phyloP scores from a whole-genome alignment of 2,113 vertebrate genomes.

The Antechinus stuartii region DNA sequence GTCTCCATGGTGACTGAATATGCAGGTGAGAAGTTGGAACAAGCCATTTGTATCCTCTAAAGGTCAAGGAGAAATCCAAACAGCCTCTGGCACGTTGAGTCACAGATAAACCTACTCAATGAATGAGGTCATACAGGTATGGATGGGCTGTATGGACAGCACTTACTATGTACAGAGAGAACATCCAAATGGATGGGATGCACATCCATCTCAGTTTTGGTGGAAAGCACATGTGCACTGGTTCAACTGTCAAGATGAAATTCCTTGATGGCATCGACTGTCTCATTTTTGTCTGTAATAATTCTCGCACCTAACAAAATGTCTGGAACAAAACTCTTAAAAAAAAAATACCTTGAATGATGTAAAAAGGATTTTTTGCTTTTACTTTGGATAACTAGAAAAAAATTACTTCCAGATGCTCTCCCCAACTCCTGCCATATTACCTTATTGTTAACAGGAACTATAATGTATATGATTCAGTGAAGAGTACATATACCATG shows the following conservation, averaged over 20 bases:
- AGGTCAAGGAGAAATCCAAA: not conserved
- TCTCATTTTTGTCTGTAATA: not conserved
- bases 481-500: too few species aligned
- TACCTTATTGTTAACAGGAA: not conserved
- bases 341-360: not conserved
- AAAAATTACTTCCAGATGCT: not conserved
- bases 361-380: not conserved
- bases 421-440: not conserved
- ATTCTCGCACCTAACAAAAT: not conserved
- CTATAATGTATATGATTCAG: not conserved
- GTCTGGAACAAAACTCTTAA: not conserved
- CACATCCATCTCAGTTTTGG: not conserved
- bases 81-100: not conserved
- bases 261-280: not conserved
- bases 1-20: not conserved
- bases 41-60: not conserved
- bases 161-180: not conserved
- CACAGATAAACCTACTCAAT: not conserved
- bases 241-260: not conserved
- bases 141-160: not conserved
- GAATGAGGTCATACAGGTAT: not conserved
- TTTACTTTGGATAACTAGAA: not conserved
- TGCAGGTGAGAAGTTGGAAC: not conserved
- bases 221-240: not conserved
- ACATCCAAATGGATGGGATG: not conserved